Base-by-base conservation (phyloP, 2,888 invertebrate genomes). In the Amblyteles armatorius region DNA sequence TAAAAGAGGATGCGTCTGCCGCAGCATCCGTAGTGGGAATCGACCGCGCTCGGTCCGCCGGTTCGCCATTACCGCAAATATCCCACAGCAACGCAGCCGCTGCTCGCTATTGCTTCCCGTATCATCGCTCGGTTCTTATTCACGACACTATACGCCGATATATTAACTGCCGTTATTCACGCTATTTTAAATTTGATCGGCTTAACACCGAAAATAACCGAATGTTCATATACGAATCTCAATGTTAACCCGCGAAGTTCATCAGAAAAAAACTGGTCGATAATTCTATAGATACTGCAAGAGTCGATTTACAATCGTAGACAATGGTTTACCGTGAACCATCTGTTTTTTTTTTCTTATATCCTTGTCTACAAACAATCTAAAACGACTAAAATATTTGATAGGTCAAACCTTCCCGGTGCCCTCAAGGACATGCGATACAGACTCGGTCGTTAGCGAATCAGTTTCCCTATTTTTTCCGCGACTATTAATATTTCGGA, bases 1-100 rank as follows among this genome's bases (percentile, higher is more conserved):
- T 63, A 33, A n/a, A 33, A 33, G 50, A 76, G 50, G 74, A 65
- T 76, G 65, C 33, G 33, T 65, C 65, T 65, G 36, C 33, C 50
- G 50, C 73, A 44, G 74, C 74, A 36, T 73, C 57, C 63, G 26
- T 7, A 65, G 71, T 52, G 52, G 77, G 55, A 77, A 71, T 44
- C 79, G 60, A 68, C 65, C 74, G 68, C 60, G 82, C 40, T 82
- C 77, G 77, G 71, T 72, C 82, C 71, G 69, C 82, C 77, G 77
- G 82, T 82, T 82, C 65, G n/a, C 71, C 60, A 71, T 65, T 57
- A 52, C 44, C 82, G 74, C 65, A 57, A 82, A 82, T n/a, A 82
- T 33, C 29, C 29, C 63, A 11, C 63, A 6, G 29, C 63, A 13
- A 63, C n/a, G 63, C 63, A n/a, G 7, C n/a, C 13, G 19, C 63